Evolutionary conservation across 2,797 vertebrate genomes (phyloP).

Genomic region (Myotis myotis): DNA sequence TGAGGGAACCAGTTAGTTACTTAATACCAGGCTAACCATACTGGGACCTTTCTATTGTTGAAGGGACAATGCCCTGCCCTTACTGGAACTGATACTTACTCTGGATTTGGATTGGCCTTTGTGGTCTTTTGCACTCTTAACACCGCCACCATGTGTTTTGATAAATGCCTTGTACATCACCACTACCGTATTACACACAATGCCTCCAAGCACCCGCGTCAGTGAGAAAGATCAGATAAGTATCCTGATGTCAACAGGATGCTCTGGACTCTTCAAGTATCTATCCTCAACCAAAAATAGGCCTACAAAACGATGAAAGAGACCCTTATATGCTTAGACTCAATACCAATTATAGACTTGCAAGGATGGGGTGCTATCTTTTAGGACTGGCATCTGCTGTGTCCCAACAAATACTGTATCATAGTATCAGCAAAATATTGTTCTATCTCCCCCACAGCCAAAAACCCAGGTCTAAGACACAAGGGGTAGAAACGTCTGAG

Average conservation of each 20-base stretch:
- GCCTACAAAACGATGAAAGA: neutral
- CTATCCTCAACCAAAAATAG: neutral
- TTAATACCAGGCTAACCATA: neutral
- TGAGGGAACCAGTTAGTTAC: neutral
- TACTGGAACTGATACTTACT: neutral
- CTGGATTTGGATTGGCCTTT: neutral
- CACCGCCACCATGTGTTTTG: neutral
- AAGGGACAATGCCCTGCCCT: neutral
- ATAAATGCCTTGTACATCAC: neutral
- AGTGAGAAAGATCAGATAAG: neutral
- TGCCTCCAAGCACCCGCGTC: neutral
- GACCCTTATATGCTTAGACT: neutral
- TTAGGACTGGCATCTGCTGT: neutral
- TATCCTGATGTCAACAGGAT: constrained; percentile 22
- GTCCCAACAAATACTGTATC: neutral
- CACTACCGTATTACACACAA: neutral
- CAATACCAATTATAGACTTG: neutral
- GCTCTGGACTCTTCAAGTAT: neutral
- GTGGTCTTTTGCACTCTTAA: neutral
- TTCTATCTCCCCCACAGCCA: neutral
- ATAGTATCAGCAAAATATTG: neutral
- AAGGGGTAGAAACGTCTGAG: neutral
- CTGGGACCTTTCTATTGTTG: neutral
- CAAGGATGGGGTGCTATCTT: neutral
- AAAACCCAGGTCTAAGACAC: constrained; percentile 5